Evolutionary conservation across 2,113 vertebrate genomes (phyloP).

Genomic region (Salvelinus sp.): DNA sequence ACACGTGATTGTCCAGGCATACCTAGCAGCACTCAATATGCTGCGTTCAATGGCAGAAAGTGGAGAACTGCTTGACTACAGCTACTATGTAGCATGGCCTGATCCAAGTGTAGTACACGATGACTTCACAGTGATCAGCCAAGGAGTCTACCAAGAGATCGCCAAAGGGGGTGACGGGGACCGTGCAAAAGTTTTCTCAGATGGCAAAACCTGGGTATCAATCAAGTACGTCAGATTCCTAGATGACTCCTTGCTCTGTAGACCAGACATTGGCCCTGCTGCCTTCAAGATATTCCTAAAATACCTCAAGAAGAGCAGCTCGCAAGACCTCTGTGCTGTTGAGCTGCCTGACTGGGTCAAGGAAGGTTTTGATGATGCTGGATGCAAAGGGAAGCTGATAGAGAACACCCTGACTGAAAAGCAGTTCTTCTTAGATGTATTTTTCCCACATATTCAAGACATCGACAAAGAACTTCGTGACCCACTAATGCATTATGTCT

Average conservation of each 20-base stretch:
- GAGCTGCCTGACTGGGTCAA: conserved; percentile 96
- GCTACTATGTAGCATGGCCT: conserved; percentile 91
- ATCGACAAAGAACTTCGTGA: conserved; percentile 90
- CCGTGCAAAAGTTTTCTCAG: conserved; percentile 89
- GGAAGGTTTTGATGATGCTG: conserved; percentile 95
- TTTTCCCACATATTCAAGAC: conserved; percentile 94
- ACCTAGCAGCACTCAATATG: conserved; percentile 89
- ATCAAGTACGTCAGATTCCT: conserved; percentile 95
- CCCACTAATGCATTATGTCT: conserved; percentile 91
- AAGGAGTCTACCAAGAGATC: conserved; percentile 97
- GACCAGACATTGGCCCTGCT: conserved; percentile 86
- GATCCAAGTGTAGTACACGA: conserved; percentile 93
- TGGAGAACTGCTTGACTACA: conserved; percentile 88
- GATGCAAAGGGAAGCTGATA: conserved; percentile 87
- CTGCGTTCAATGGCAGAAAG: conserved; percentile 85
- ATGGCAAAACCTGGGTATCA: conserved; percentile 93
- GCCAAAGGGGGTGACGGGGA: conserved; percentile 89
- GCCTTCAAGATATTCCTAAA: conserved; percentile 97
- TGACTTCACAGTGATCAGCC: conserved; percentile 94
- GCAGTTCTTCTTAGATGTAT: conserved; percentile 95
- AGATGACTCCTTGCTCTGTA: conserved; percentile 90
- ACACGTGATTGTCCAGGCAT: conserved; percentile 94
- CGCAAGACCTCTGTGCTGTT: conserved; percentile 93
- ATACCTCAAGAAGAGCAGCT: conserved; percentile 91
- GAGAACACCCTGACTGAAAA: conserved; percentile 95